Evolutionary conservation across 1,140 invertebrate species (phyloP).

Genomic region (Lepidurus apus): DNA sequence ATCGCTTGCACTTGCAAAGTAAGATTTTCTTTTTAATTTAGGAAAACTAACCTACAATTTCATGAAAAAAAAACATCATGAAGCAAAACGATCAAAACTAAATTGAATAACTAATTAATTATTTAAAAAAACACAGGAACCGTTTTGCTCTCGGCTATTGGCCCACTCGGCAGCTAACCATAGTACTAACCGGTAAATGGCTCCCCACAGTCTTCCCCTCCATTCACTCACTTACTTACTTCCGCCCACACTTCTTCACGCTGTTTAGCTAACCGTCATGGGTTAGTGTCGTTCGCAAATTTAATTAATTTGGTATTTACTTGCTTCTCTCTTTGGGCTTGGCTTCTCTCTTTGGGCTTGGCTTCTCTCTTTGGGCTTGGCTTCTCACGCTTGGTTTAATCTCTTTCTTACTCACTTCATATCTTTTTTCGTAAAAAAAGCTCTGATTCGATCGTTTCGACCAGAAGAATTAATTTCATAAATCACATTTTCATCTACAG

Average conservation of each 20-base stretch:
- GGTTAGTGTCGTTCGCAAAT: too few species aligned
- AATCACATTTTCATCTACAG: neutral
- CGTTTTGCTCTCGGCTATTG: neutral
- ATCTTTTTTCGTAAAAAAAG: too few species aligned
- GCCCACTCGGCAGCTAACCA: slow-evolving; percentile 16
- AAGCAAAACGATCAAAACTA: neutral
- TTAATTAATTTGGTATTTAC: too few species aligned
- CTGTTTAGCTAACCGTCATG: too few species aligned
- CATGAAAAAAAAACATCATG: too few species aligned
- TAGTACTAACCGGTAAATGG: slow-evolving; percentile 11
- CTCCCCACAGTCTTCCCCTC: neutral
- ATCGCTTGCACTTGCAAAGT: slow-evolving; percentile 72
- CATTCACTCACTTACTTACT: neutral
- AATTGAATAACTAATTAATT: neutral
- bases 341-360: too few species aligned
- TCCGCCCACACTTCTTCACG: neutral
- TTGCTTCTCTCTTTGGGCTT: too few species aligned
- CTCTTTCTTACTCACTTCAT: too few species aligned
- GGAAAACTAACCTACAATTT: too few species aligned
- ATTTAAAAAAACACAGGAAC: neutral
- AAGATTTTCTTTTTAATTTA: slow-evolving; percentile 40
- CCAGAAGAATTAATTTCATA: neutral
- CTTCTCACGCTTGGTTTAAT: too few species aligned
- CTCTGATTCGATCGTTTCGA: too few species aligned
- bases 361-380: too few species aligned